Base-by-base conservation (phyloP, 2,113 vertebrate genomes). In the Puffinus mauretanicus region DNA sequence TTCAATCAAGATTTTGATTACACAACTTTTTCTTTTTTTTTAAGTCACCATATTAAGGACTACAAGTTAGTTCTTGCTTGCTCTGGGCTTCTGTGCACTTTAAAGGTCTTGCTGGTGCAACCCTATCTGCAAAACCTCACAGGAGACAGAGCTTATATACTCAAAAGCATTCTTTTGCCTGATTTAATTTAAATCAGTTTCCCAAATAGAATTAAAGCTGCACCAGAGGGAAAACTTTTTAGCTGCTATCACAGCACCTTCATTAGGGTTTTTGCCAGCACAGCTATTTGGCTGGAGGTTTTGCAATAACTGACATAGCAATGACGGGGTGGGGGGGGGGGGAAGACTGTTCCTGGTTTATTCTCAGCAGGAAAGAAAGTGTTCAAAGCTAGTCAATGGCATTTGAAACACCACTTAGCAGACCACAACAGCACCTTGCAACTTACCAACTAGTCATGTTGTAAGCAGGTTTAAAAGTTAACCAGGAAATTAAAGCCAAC, bases 161-260 rank as follows among this genome's bases (percentile, higher is more conserved):
- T 93, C 92, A 92, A 93, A 97, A 93, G 66, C 85, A 88, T 95
- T 94, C 84, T 97, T 96, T 91, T 95, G 87, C 82, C 66, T 72
- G 90, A 90, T 94, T 91, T 94, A 95, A 95, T 96, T 96, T 94
- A 96, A 96, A 95, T 93, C 78, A 80, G 70, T 94, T 97, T 93
- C 88, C 73, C 76, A 94, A 94, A 96, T 19, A 92, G 91, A 95
- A 97, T 95, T 96, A 94, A 94, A 94, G 36, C 73, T 95, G 81
- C 78, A 96, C 92, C 94, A 93, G 93, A 93, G 94, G 94, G 93
- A 96, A 97, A 94, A 96, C 78, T 65, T 87, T 78, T 62, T 76
- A 80, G 82, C 82, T 92, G 78, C 81, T 92, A 96, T 92, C 79
- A 75, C 72, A 86, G 92, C 94, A 93, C 94, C 96, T 95, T 96